These are phyloP conservation scores for Paralichthys olivaceus DNA, from an alignment of 2,113 vertebrate genomes.

Conservation along the genomic window DNA sequence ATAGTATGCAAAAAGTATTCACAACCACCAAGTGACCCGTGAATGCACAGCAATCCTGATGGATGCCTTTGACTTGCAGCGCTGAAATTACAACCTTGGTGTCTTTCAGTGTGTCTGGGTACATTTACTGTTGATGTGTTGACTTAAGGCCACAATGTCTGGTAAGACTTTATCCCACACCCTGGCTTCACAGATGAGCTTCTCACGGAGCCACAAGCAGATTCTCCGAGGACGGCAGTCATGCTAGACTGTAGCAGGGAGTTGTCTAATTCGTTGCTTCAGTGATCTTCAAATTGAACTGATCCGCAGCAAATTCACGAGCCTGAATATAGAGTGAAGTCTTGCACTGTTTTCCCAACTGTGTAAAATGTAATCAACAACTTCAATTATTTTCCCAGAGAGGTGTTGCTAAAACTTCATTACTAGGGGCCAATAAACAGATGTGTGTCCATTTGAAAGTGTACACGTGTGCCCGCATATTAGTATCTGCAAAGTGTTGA, in stretches of 20 bases:
- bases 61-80: slow-evolving; percentile 39
- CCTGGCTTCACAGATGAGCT: slow-evolving; percentile 56
- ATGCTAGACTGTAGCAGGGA: slow-evolving; percentile 19
- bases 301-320: background rate
- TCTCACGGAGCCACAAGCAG: slow-evolving; percentile 35
- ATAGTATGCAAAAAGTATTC: slow-evolving; percentile 52
- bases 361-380: background rate
- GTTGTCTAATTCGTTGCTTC: slow-evolving; percentile 16
- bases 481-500: slow-evolving; percentile 7
- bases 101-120: slow-evolving; percentile 63
- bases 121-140: slow-evolving; percentile 76
- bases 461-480: slow-evolving; percentile 3
- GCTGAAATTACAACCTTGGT: slow-evolving; percentile 44
- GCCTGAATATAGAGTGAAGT: background rate
- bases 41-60: slow-evolving; percentile 30
- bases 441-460: slow-evolving; percentile 8
- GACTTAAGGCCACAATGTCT: slow-evolving; percentile 77
- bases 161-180: slow-evolving; percentile 65
- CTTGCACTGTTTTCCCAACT: background rate
- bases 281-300: background rate
- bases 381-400: background rate
- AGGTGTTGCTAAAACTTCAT: background rate
- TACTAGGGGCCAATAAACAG: background rate
- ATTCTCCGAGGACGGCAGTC: slow-evolving; percentile 40
- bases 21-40: slow-evolving; percentile 35